phyloP scores from a whole-genome alignment of 2,888 invertebrate genomes.

The Acanthosepion lycidas region DNA sequence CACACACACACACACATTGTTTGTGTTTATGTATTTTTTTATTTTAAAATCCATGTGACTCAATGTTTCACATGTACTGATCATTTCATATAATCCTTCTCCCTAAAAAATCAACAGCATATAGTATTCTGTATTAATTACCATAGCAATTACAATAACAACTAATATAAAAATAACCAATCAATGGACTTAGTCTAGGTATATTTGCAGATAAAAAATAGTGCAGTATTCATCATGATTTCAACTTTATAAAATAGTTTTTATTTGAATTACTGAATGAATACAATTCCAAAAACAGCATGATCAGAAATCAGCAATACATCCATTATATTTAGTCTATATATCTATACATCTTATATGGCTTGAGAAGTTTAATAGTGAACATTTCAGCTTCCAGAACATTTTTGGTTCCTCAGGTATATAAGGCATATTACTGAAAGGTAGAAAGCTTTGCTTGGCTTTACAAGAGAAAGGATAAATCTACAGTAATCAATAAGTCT shows the following conservation, averaged over 20 bases:
- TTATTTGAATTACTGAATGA: background rate
- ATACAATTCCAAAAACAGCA: background rate
- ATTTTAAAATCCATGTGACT: no score
- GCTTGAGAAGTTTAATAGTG: background rate
- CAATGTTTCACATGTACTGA: no score
- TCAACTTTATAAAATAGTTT: background rate
- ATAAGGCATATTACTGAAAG: background rate
- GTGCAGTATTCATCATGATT: no score
- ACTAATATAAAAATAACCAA: no score
- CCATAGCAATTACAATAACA: no score
- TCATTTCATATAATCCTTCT: no score
- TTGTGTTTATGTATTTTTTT: no score
- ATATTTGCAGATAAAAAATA: no score
- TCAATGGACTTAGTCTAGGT: no score
- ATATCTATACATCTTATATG: background rate
- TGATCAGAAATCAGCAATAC: background rate
- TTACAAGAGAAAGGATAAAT: background rate
- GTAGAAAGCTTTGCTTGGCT: background rate
- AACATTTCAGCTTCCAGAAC: background rate
- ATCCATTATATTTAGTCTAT: background rate
- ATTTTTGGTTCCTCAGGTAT: background rate
- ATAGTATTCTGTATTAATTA: no score
- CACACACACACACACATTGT: no score
- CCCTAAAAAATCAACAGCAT: no score
- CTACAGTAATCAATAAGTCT: background rate